Base-by-base conservation (phyloP, 2,797 vertebrate species). In the Falco berigora region DNA sequence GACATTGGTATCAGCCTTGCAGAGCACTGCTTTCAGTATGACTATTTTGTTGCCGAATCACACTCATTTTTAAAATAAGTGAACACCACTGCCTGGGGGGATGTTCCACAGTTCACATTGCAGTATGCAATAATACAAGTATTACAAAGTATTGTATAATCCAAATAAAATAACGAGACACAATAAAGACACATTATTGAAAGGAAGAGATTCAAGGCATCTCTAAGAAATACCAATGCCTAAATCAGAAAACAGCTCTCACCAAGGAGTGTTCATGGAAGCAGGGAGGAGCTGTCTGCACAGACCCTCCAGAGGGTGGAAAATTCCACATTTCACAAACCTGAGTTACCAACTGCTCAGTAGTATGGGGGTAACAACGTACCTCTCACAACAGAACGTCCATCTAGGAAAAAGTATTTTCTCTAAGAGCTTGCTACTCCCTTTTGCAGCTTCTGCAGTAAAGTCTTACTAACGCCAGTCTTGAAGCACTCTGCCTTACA, bases 311-410 rank as follows among this genome's bases (percentile, higher is more conserved):
- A 46, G 27, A 23, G n/a, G 42, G 23, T 66, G 36, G 30, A 34
- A 49, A 68, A 27, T 32, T 63, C n/a, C n/a, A 23, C 9, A 19
- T 20, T 73, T 90, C 50, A 27, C n/a, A 88, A 78, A 90, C 28
- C 63, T 20, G 19, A 64, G 21, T 49, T 58, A 77, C 40, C 25
- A 47, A 16, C 17, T 78, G 75, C 83, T 86, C 55, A 21, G 61
- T 9, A 53, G 28, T 30, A 59, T 1, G 1, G 22, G 12, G 24
- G 9, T 55, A 42, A 56, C 38, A 49, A 38, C 0, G 0, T 24
- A 49, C 24, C 53, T 64, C 66, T 86, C 32, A 49, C 47, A 52
- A 25, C 52, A 42, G 55, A 10, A 55, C 23, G 49, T 38, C 46
- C n/a, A 23, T 13, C 56, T 22, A 68, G 67, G 67, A 63, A 63